Base-by-base conservation (phyloP, 2,888 invertebrate genomes). In the Athalia circularis region DNA sequence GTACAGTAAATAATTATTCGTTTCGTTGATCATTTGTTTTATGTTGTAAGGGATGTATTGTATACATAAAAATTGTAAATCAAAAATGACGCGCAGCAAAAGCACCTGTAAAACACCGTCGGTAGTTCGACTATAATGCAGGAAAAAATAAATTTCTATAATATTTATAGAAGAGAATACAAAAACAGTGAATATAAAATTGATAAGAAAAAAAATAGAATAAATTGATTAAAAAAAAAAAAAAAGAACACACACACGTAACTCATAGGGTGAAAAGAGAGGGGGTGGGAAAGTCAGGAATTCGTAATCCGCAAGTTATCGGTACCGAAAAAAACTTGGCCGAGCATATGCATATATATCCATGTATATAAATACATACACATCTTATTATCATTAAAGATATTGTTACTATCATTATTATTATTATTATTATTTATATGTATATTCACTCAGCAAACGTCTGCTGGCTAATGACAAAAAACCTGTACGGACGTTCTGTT, bases 181-280 rank as follows among this genome's bases (percentile, higher is more conserved):
- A 29, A 29, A 29, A 29, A 29, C 29, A 29, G 29, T 29, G 29
- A 29, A 29, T 29, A 29, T 84, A 82, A 86, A 83, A 80, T 83
- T 83, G 83, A 86, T 83, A 84, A 79, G 80, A 85, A 48, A 68
- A 68, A 11, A 15, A 7, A 9, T 29, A 29, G 52, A 68, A 29
- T 0, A 45, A 84, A 85, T 86, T 86, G 87, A 83, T 83, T 84
- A 83, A 82, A 84, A 5, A 65, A 74, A 79, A 81, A 82, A 80
- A 81, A 82, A 80, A 80, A 80, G 80, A 81, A 74, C 79, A 13
- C 5, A n/a, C 13, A 13, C 5, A 50, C 5, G 11, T 43, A 57
- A 57, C 52, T 57, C 54, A 70, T 70, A 43, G 70, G 57, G 72
- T 4, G 0, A 59, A 59, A 29, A 29, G 15, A 43, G 59, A 48